Conservation (phyloP, 2,888 invertebrate genomes). For the Schizotus pectinicornis region DNA sequence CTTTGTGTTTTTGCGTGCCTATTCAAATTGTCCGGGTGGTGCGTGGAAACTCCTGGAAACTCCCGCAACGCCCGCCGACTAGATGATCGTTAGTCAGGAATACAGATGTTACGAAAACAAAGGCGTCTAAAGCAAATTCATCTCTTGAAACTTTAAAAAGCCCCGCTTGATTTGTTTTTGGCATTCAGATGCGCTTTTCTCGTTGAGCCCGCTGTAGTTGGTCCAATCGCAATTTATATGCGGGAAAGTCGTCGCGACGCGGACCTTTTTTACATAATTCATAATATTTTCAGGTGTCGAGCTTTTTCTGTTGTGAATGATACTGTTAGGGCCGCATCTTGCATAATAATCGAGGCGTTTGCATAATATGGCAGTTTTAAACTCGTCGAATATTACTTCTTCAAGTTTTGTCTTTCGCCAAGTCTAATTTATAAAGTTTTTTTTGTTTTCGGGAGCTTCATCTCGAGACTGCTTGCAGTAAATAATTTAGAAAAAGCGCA, state of each 20-base stretch:
- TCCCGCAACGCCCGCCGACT: slow-evolving; percentile 2
- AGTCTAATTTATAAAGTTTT: slow-evolving; percentile 1
- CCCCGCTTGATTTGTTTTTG: slow-evolving; percentile 36
- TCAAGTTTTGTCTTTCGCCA: background rate
- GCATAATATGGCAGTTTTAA: slow-evolving; percentile 18
- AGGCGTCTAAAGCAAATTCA: slow-evolving; percentile 10
- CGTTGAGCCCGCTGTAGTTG: slow-evolving; percentile 24
- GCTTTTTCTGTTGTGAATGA: slow-evolving; percentile 11
- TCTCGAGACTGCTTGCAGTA: no score
- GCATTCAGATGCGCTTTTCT: slow-evolving; percentile 37
- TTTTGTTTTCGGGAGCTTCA: no score
- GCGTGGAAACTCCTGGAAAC: background rate
- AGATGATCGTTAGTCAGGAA: slow-evolving; percentile 16
- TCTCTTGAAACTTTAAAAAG: slow-evolving; percentile 22
- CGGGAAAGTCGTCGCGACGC: slow-evolving; percentile 1
- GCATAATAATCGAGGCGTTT: slow-evolving; percentile 16
- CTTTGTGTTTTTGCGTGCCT: no score
- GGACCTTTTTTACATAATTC: slow-evolving; percentile 24
- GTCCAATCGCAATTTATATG: slow-evolving; percentile 13
- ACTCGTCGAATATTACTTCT: slow-evolving; percentile 12
- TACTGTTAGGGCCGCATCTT: slow-evolving; percentile 2
- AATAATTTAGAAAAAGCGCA: background rate
- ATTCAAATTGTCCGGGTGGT: no score
- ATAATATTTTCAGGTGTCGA: slow-evolving; percentile 20
- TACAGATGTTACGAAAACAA: slow-evolving; percentile 15